A percentile compares a stretch with the other conserved stretches of the same genome.
Conservation (phyloP, 53 echinoderm and acorn worm species). For the Crossaster papposus region DNA sequence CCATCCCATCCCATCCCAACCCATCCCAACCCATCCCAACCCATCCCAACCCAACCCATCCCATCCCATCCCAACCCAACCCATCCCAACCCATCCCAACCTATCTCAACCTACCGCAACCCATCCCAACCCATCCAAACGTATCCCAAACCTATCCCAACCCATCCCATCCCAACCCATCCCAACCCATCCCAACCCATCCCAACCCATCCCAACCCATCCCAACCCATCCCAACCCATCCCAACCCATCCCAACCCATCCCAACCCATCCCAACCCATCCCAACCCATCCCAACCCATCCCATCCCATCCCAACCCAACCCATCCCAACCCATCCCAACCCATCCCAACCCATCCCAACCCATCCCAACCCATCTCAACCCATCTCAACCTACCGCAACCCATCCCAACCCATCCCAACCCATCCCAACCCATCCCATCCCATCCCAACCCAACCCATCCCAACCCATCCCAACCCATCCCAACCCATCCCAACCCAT, state of each 20-base stretch:
- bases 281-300: not conserved
- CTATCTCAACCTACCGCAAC: not conserved
- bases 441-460: not conserved
- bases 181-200: too few species aligned
- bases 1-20: not conserved
- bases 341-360: not conserved
- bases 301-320: not conserved
- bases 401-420: not conserved
- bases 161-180: too few species aligned
- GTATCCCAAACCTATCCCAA: not conserved
- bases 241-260: not conserved
- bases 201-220: too few species aligned
- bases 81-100: not conserved
- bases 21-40: not conserved
- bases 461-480: not conserved
- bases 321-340: not conserved
- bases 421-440: not conserved
- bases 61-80: not conserved
- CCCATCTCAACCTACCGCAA: not conserved
- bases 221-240: too few species aligned
- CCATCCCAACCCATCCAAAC: not conserved
- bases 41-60: not conserved
- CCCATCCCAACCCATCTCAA: not conserved
- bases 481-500: not conserved
- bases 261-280: not conserved